These are phyloP conservation scores for Cyprinodon tularosa DNA, from an alignment of 2,113 vertebrate genomes.

Conservation along the genomic window DNA sequence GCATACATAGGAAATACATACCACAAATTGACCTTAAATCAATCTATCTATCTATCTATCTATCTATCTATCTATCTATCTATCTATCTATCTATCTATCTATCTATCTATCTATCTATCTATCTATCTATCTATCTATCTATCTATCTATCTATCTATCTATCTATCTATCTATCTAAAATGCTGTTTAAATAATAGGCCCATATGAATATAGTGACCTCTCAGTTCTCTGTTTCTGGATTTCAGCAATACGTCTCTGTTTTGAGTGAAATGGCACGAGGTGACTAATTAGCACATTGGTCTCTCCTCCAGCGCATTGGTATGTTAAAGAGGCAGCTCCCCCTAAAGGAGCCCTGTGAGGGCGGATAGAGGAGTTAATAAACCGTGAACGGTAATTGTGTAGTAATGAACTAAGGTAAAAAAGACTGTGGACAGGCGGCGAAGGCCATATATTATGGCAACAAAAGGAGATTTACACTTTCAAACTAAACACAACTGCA, in stretches of 20 bases:
- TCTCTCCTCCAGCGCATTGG: constrained; percentile 88
- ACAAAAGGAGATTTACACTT: constrained; percentile 99
- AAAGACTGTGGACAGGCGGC: constrained; percentile 96
- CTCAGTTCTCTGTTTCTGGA: constrained; percentile 39
- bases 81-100: no score
- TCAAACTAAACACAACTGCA: constrained; percentile 98
- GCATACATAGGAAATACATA: no score
- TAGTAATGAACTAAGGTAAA: constrained; percentile 99
- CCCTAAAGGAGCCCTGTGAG: constrained; percentile 82
- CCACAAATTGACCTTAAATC: no score
- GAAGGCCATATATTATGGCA: constrained; percentile 97
- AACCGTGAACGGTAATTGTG: constrained; percentile 99
- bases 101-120: no score
- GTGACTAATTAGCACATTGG: constrained; percentile 96
- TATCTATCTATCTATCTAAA: no score
- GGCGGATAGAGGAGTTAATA: constrained; percentile 97
- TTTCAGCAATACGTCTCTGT: constrained; percentile 57
- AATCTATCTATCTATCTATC: no score
- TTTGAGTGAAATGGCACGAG: constrained; percentile 89
- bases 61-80: no score
- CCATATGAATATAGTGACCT: constrained; percentile 9
- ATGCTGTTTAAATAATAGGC: no score
- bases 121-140: no score
- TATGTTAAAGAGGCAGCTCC: constrained; percentile 91
- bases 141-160: no score